These are phyloP conservation scores for Gymnobelideus leadbeateri DNA, from an alignment of 2,113 vertebrate genomes.

Conservation along the genomic window DNA sequence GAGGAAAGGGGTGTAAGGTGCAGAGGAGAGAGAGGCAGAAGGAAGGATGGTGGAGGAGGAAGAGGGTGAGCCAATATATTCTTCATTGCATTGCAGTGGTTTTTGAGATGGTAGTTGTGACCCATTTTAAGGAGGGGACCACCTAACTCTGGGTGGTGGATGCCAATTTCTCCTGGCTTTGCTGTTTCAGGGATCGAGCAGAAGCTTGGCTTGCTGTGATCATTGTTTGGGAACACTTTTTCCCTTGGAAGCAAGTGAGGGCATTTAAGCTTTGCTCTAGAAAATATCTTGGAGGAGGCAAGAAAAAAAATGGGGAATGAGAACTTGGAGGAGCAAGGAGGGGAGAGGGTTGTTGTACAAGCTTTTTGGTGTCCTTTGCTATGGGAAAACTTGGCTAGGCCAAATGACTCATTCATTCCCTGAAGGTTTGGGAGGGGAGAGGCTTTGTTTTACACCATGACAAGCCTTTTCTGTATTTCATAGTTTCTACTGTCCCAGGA, in stretches of 20 bases:
- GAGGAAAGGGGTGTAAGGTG: not conserved
- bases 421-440: not conserved
- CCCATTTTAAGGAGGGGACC: constrained; percentile 2
- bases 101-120: not conserved
- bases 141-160: constrained; percentile 51
- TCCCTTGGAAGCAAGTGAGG: not conserved
- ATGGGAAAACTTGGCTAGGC: not conserved
- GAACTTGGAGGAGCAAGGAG: not conserved
- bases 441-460: not conserved
- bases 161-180: not conserved
- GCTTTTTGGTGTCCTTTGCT: not conserved
- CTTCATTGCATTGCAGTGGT: not conserved
- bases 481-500: not conserved
- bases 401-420: not conserved
- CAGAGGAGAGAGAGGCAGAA: not conserved
- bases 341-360: not conserved
- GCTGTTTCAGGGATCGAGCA: not conserved
- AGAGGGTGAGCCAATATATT: not conserved
- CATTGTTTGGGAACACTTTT: not conserved
- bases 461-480: not conserved
- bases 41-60: not conserved
- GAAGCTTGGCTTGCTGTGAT: not conserved
- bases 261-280: not conserved
- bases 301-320: constrained; percentile 22
- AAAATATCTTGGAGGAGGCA: not conserved